Evolutionary conservation across 1,140 invertebrate species (phyloP), one percentile per base, ranked within the genome.

Genomic region (Bombus affinis): DNA sequence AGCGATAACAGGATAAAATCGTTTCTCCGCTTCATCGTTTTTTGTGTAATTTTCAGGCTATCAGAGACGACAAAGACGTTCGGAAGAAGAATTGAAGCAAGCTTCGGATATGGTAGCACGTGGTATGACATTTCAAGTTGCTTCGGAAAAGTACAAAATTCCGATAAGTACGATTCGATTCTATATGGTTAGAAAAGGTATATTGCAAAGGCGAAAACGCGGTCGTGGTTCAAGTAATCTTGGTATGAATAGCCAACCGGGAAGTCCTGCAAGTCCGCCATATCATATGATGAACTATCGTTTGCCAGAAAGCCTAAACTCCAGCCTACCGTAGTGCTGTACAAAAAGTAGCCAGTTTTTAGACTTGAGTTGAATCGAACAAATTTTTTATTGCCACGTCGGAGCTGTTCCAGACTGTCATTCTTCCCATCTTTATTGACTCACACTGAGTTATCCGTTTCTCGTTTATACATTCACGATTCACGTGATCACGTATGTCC

Each of bases 131-230:
- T 98, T 98, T 95, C 97, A 98, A 94, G 97, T 97, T 15, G 97
- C 97, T 62, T 97, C 97, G 62, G 97, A 98, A 92, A 97, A 97
- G 95, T 98, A 97, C 92, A 97, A 97, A 91, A 98, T 98, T 94
- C 97, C 97, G 73, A 97, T 98, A 86, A 97, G 97, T n/a, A 98
- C 97, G 77, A 98, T 98, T 93, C 96, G 97, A 37, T 98, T 98
- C 93, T 98, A 97, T 94, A 98, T 98, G 97, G 97, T 97, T 42
- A 95, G 97, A 81, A 98, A 97, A 93, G 97, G 97, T 12, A 98
- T 98, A 83, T 92, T 98, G 76, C 97, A 97, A 39, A 96, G 96
- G 90, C 96, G 97, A 87, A 97, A 97, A 92, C 96, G 97, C 35
- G 97, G 97, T 25, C 94, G 96, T 82, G 95, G 94, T 71, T 93